Evolutionary conservation across 2,888 invertebrate genomes (phyloP).

Genomic region (Arge pagana): DNA sequence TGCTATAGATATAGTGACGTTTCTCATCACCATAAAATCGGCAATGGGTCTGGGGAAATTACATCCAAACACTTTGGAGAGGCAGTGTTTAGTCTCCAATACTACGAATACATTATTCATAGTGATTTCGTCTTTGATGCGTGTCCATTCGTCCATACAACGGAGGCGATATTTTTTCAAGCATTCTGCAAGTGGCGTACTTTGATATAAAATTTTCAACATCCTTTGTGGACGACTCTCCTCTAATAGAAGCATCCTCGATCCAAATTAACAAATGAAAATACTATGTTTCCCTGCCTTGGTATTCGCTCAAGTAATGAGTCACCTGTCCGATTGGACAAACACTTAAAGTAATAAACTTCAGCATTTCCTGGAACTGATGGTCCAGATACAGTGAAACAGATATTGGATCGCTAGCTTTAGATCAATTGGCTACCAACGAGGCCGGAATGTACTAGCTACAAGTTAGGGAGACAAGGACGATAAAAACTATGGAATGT

Average conservation of each 20-base stretch:
- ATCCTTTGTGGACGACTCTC: slow-evolving; percentile 33
- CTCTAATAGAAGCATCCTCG: slow-evolving; percentile 38
- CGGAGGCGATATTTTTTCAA: slow-evolving; percentile 34
- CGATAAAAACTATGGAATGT: too few species aligned
- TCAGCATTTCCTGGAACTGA: slow-evolving; percentile 43
- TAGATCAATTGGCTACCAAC: too few species aligned
- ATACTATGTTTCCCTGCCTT: slow-evolving; percentile 36
- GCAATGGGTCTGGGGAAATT: slow-evolving; percentile 39
- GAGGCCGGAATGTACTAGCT: too few species aligned
- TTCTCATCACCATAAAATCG: slow-evolving; percentile 31
- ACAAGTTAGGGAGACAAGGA: too few species aligned
- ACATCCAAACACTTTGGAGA: slow-evolving; percentile 35
- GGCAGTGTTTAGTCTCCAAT: slow-evolving; percentile 38
- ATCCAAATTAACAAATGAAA: slow-evolving; percentile 44
- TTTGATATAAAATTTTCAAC: slow-evolving; percentile 37
- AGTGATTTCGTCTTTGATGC: slow-evolving; percentile 42
- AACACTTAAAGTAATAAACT: slow-evolving; percentile 37
- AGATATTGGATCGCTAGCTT: slow-evolving; percentile 43
- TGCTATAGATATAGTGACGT: too few species aligned
- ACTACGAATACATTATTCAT: slow-evolving; percentile 40
- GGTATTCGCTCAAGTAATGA: slow-evolving; percentile 42
- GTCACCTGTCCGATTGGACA: slow-evolving; percentile 34
- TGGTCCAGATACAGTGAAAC: slow-evolving; percentile 43
- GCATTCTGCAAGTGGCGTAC: slow-evolving; percentile 37
- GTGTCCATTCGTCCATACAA: slow-evolving; percentile 34